Evolutionary conservation across 1,140 invertebrate species (phyloP).

Genomic region (Caenorhabditis latens): DNA sequence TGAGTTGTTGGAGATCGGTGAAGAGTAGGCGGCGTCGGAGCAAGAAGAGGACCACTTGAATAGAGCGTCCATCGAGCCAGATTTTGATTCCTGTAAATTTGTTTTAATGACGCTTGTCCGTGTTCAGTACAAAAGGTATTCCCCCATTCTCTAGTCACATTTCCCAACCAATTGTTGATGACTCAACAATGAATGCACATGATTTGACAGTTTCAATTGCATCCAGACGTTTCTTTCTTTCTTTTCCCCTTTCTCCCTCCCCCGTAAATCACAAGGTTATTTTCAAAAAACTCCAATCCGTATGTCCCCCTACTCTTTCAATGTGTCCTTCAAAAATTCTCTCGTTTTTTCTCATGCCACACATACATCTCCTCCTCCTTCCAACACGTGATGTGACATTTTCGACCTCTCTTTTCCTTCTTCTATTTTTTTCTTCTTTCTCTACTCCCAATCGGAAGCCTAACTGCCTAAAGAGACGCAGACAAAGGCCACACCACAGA

Average conservation of each 20-base stretch:
- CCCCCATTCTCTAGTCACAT: background rate
- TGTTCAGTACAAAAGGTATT: background rate
- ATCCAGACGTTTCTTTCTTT: background rate
- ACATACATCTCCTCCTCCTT: constrained; percentile 26
- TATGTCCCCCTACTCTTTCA: background rate
- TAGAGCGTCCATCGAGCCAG: constrained; percentile 26
- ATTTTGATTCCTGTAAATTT: constrained; percentile 21
- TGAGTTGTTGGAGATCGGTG: constrained; percentile 36
- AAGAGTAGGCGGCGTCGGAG: constrained; percentile 23
- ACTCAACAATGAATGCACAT: constrained; percentile 4
- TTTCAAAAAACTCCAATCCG: constrained; percentile 53
- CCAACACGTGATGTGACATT: constrained; percentile 51
- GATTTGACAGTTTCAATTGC: background rate
- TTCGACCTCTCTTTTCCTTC: constrained; percentile 34
- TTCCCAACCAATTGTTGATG: background rate
- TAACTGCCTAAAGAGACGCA: background rate
- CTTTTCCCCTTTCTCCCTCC: background rate
- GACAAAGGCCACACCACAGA: constrained; percentile 41
- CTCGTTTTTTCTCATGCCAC: constrained; percentile 19
- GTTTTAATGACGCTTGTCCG: background rate
- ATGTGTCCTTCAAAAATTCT: constrained; percentile 26
- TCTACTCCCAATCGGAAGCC: background rate
- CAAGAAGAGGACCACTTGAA: constrained; percentile 48
- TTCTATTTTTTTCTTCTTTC: constrained; percentile 3
- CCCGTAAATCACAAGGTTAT: constrained; percentile 32